phyloP scores from a whole-genome alignment of 2,113 vertebrate species.

The Coreoperca whiteheadi region DNA sequence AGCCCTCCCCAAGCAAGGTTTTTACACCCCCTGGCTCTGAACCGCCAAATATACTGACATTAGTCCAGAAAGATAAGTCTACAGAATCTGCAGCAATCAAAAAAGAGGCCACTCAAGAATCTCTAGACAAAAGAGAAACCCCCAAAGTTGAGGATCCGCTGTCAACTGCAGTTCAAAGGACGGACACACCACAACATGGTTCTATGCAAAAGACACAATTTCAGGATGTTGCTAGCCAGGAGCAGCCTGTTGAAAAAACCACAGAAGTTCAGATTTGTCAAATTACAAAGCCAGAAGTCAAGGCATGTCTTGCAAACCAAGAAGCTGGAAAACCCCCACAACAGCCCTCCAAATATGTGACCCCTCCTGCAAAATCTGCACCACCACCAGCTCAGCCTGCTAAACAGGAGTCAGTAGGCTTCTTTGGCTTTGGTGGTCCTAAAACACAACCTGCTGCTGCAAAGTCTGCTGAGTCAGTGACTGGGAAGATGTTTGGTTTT shows the following conservation, averaged over 20 bases:
- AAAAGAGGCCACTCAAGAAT: constrained; percentile 54
- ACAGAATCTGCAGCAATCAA: constrained; percentile 48
- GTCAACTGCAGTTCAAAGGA: constrained; percentile 53
- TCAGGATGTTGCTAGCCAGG: constrained; percentile 60
- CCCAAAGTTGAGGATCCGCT: constrained; percentile 52
- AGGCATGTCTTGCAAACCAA: constrained; percentile 68
- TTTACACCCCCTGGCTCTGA: constrained; percentile 15
- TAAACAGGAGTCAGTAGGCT: constrained; percentile 86
- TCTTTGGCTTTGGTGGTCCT: constrained; percentile 83
- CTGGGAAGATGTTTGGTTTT: constrained; percentile 84
- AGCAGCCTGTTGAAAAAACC: constrained; percentile 72
- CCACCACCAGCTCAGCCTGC: constrained; percentile 58
- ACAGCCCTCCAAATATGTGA: too few species aligned
- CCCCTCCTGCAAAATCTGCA: too few species aligned
- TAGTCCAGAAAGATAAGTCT: constrained; percentile 49
- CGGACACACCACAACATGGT: constrained; percentile 1
- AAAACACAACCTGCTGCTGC: constrained; percentile 76
- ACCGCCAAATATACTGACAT: constrained; percentile 28
- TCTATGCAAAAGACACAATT: constrained; percentile 37
- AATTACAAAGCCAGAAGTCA: constrained; percentile 63
- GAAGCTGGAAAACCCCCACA: constrained; percentile 54
- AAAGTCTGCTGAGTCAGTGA: constrained; percentile 78
- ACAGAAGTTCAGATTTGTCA: constrained; percentile 56
- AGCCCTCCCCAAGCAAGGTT: constrained; percentile 69
- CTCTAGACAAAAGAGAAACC: constrained; percentile 22